Percentiles rank a stretch among this genome's conserved stretches.
Evolutionary conservation across 1,140 invertebrate genomes (phyloP).

Genomic region (Pollicipes pollicipes): DNA sequence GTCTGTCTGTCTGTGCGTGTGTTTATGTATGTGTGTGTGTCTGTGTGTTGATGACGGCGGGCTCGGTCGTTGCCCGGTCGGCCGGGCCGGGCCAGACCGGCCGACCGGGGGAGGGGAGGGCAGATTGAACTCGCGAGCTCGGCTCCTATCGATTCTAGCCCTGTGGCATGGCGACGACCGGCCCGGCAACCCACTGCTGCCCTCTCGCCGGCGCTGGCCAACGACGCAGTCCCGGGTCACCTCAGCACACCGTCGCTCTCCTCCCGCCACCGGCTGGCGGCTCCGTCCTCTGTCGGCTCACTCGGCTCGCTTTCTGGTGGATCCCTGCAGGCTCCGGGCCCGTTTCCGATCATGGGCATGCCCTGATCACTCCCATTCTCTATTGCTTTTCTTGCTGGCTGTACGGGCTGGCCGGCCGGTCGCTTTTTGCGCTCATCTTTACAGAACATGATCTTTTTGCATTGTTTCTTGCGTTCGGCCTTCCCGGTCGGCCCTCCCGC

Average conservation of each 20-base stretch:
- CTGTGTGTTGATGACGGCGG: not conserved
- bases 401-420: too few relatives aligned
- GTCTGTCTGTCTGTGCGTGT: not conserved
- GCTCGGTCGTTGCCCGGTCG: not conserved
- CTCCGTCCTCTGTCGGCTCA: not conserved
- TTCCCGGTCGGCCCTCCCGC: not conserved
- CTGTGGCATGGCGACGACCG: not conserved
- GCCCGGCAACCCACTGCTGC: constrained; percentile 5
- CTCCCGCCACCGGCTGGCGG: not conserved
- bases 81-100: too few relatives aligned
- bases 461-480: not conserved
- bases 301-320: not conserved
- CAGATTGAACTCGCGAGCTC: not conserved
- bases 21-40: too few relatives aligned
- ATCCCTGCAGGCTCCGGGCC: too few relatives aligned
- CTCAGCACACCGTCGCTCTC: not conserved
- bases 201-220: constrained; percentile 4
- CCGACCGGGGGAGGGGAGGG: not conserved
- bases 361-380: too few relatives aligned
- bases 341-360: too few relatives aligned
- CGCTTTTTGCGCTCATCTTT: too few relatives aligned
- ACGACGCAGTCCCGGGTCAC: not conserved
- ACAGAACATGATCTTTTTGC: not conserved
- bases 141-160: not conserved
- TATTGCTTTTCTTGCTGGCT: too few relatives aligned